A percentile compares a stretch with the other conserved stretches of the same genome.
These are phyloP conservation scores for Drosophila kikkawai DNA, from an alignment of 1,140 invertebrate species.

Conservation along the genomic window DNA sequence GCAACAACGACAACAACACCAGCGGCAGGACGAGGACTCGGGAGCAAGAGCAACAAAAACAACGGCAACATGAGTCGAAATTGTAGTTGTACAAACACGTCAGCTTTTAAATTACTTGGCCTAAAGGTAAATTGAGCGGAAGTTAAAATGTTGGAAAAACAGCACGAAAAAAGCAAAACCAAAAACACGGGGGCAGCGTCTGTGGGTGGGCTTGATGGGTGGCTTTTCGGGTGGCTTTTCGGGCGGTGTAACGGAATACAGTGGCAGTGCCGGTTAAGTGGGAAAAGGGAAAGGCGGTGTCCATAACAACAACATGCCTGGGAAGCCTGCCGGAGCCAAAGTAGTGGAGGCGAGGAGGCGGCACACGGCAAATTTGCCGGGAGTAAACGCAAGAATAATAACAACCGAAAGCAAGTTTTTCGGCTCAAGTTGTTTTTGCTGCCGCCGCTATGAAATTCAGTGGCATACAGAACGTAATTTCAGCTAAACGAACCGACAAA, in stretches of 20 bases:
- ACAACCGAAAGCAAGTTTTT: conserved; percentile 82
- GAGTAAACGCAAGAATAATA: conserved; percentile 82
- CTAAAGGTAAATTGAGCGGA: conserved; percentile 84
- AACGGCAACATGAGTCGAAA: conserved; percentile 82
- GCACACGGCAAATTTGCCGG: conserved; percentile 81
- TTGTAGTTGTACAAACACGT: conserved; percentile 84
- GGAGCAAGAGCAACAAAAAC: conserved; percentile 32
- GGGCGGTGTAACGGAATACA: conserved; percentile 58
- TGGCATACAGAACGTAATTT: conserved; percentile 83
- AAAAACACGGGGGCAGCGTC: conserved; percentile 44
- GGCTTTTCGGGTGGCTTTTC: conserved; percentile 13
- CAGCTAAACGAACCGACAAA: conserved; percentile 83
- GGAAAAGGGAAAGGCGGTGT: conserved; percentile 38
- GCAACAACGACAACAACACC: conserved; percentile 33
- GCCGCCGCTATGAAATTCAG: conserved; percentile 76
- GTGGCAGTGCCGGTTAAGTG: conserved; percentile 35
- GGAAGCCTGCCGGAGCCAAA: conserved; percentile 2
- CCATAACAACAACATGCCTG: conserved; percentile 56
- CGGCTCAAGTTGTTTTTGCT: conserved; percentile 63
- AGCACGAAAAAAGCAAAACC: conserved; percentile 69
- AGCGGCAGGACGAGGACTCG: conserved; percentile 52
- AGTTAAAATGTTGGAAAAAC: conserved; percentile 84
- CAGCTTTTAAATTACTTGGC: conserved; percentile 84
- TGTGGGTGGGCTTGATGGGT: conserved; percentile 22
- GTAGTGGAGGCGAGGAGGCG: conserved; percentile 51